Conservation (phyloP, 1,140 invertebrate genomes). For the Thalassaphorura encarpata region DNA sequence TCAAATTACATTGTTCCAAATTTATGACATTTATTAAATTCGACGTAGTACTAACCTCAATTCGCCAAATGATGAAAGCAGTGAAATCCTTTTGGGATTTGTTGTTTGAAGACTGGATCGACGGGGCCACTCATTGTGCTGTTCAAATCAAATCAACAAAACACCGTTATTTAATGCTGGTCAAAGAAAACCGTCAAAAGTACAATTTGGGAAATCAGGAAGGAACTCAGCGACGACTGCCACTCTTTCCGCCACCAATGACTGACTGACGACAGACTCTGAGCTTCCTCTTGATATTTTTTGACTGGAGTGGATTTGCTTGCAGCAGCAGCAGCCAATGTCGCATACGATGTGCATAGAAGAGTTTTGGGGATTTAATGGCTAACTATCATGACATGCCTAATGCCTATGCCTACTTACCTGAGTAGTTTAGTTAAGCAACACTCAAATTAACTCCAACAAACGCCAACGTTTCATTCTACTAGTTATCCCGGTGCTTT, state of each 20-base stretch:
- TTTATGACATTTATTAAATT: no score
- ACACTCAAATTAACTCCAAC: no score
- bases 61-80: slow-evolving; percentile 67
- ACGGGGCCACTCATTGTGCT: slow-evolving; percentile 30
- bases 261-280: background rate
- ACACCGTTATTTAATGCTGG: background rate
- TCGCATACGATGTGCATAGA: no score
- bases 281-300: background rate
- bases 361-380: no score
- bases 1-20: no score
- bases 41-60: slow-evolving; percentile 56
- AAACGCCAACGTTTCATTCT: no score
- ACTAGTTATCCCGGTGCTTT: no score
- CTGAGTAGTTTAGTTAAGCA: no score
- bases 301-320: background rate
- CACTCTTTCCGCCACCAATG: background rate
- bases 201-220: background rate
- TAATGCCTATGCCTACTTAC: no score
- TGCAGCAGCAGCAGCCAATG: background rate
- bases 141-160: slow-evolving; percentile 6
- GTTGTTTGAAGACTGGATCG: slow-evolving; percentile 55
- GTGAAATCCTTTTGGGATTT: slow-evolving; percentile 58
- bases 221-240: background rate
- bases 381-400: no score
- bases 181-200: background rate